These are phyloP conservation scores for Drosophila bipectinata DNA, from an alignment of 1,140 invertebrate genomes.

Conservation along the genomic window DNA sequence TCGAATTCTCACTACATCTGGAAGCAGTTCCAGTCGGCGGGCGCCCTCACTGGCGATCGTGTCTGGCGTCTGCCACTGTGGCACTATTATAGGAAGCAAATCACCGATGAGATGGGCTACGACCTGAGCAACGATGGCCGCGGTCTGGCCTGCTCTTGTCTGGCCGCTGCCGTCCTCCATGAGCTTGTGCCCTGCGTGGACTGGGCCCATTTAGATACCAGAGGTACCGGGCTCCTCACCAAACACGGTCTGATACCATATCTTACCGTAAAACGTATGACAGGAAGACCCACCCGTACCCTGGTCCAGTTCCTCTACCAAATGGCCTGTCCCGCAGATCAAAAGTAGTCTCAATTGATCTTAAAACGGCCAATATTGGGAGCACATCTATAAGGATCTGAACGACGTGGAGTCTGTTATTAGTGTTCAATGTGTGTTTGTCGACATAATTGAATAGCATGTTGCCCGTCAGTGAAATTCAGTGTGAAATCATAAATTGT, in stretches of 20 bases:
- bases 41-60: conserved; percentile 92
- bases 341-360: conserved; percentile 17
- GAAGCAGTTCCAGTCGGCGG: conserved; percentile 87
- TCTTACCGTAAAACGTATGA: conserved; percentile 85
- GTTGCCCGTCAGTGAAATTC: background rate
- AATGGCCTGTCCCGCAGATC: conserved; percentile 83
- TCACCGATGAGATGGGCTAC: conserved; percentile 85
- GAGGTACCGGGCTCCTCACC: conserved; percentile 86
- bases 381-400: background rate
- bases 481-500: too few relatives aligned
- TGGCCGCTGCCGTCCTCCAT: conserved; percentile 88
- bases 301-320: conserved; percentile 83
- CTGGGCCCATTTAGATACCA: conserved; percentile 89
- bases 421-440: background rate
- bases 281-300: conserved; percentile 61
- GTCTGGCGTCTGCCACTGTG: conserved; percentile 96
- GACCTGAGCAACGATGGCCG: conserved; percentile 88
- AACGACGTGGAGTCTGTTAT: conserved; percentile 7
- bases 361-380: background rate
- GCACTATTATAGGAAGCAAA: conserved; percentile 89
- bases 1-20: conserved; percentile 88
- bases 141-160: conserved; percentile 85
- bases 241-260: conserved; percentile 86
- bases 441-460: background rate
- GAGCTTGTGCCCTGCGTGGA: conserved; percentile 87